phyloP scores from a whole-genome alignment of 2,113 vertebrate species.

The Anser cygnoides region DNA sequence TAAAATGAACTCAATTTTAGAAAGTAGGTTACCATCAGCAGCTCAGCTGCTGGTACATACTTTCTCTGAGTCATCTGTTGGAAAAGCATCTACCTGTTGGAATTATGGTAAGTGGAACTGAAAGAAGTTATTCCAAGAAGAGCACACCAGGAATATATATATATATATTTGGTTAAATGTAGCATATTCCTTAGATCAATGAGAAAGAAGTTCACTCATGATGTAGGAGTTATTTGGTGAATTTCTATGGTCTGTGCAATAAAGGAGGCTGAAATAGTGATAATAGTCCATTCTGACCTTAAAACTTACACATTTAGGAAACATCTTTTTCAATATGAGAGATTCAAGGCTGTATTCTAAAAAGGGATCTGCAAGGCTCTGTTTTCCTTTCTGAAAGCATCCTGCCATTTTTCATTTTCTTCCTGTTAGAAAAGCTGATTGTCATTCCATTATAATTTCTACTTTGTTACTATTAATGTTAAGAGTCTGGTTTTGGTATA shows the following conservation, averaged over 20 bases:
- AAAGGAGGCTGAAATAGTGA: background rate
- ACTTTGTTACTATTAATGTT: constrained; percentile 23
- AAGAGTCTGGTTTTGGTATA: background rate
- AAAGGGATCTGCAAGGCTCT: background rate
- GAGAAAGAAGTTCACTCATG: background rate
- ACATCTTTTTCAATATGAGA: background rate
- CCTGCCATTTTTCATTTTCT: constrained; percentile 11
- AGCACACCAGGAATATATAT: background rate
- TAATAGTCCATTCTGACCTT: background rate
- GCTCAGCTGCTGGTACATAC: background rate
- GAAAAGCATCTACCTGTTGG: background rate
- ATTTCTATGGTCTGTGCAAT: background rate
- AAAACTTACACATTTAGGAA: background rate
- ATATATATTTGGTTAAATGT: background rate
- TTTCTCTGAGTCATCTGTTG: background rate
- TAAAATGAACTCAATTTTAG: background rate
- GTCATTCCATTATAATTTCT: constrained; percentile 2
- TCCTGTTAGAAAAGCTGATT: background rate
- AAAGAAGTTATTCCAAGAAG: background rate
- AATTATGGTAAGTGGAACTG: background rate
- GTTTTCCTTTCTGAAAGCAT: background rate
- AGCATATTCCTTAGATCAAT: background rate
- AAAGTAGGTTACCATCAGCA: background rate
- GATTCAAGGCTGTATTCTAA: background rate
- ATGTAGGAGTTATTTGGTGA: background rate